These are phyloP conservation scores for Lordiphosa stackelbergi DNA, from an alignment of 1,140 invertebrate genomes.

Conservation along the genomic window DNA sequence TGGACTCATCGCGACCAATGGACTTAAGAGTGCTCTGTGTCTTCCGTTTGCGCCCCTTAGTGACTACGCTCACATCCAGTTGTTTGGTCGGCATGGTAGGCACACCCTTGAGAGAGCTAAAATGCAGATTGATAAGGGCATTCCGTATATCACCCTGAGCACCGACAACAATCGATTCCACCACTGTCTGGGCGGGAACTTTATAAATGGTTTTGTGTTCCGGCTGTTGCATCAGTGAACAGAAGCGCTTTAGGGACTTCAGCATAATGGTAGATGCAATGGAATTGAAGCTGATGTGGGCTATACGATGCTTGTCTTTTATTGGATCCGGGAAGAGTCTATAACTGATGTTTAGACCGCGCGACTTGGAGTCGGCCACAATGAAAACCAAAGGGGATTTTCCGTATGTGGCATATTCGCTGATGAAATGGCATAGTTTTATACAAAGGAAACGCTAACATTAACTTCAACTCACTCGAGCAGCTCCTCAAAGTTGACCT, in stretches of 20 bases:
- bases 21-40: slow-evolving; percentile 77
- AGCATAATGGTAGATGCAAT: slow-evolving; percentile 82
- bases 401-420: slow-evolving; percentile 81
- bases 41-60: slow-evolving; percentile 53
- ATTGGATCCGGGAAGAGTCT: slow-evolving; percentile 82
- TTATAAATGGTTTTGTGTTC: slow-evolving; percentile 78
- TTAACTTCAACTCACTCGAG: slow-evolving; percentile 80
- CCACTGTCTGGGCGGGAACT: slow-evolving; percentile 78
- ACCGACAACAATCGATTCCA: slow-evolving; percentile 83
- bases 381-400: slow-evolving; percentile 85
- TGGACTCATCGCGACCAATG: slow-evolving; percentile 82
- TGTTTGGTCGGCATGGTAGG: slow-evolving; percentile 49
- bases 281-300: slow-evolving; percentile 83
- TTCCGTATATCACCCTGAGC: slow-evolving; percentile 85
- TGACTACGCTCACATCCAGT: slow-evolving; percentile 14
- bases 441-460: too few species aligned
- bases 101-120: slow-evolving; percentile 82
- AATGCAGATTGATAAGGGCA: slow-evolving; percentile 84
- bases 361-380: slow-evolving; percentile 82
- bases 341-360: slow-evolving; percentile 80
- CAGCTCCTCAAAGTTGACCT: slow-evolving; percentile 80
- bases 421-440: slow-evolving; percentile 70
- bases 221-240: slow-evolving; percentile 77
- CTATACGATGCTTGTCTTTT: slow-evolving; percentile 80
- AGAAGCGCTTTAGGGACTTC: slow-evolving; percentile 82